These are phyloP conservation scores for Exephanes ischioxanthus DNA, from an alignment of 2,888 invertebrate species.

Conservation along the genomic window DNA sequence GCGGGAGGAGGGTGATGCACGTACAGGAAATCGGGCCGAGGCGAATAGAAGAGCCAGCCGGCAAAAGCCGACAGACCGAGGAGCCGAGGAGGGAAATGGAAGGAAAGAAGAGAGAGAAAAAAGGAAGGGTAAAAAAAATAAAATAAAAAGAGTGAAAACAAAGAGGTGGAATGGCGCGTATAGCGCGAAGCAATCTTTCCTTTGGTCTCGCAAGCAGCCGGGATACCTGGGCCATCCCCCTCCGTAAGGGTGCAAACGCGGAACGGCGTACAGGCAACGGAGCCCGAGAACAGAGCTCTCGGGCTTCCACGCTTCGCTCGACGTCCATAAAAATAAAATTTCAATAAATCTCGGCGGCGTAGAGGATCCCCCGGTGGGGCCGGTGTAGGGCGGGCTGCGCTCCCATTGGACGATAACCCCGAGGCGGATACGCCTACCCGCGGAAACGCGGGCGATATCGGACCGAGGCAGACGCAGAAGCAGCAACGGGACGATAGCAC, in stretches of 20 bases:
- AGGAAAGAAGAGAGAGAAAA: slow-evolving; percentile 30
- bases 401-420: slow-evolving; percentile 79
- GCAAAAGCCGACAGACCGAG: slow-evolving; percentile 54
- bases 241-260: slow-evolving; percentile 65
- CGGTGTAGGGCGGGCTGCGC: slow-evolving; percentile 79
- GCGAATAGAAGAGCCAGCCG: slow-evolving; percentile 42
- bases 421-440: slow-evolving; percentile 81
- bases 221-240: slow-evolving; percentile 62
- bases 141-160: slow-evolving; percentile 56
- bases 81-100: slow-evolving; percentile 17
- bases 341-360: slow-evolving; percentile 84
- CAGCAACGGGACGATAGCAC: slow-evolving; percentile 48
- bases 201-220: slow-evolving; percentile 70
- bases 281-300: slow-evolving; percentile 10
- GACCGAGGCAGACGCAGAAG: slow-evolving; percentile 21
- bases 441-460: slow-evolving; percentile 68
- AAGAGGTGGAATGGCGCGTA: slow-evolving; percentile 53
- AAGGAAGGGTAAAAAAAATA: slow-evolving; percentile 50
- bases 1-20: slow-evolving; percentile 31
- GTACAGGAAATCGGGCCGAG: slow-evolving; percentile 41
- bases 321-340: slow-evolving; percentile 85
- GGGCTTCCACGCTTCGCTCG: slow-evolving; percentile 73
- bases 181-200: slow-evolving; percentile 71
- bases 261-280: slow-evolving; percentile 19
- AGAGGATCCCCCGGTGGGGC: slow-evolving; percentile 77